Evolutionary conservation across 2,888 invertebrate genomes (phyloP).

Genomic region (Melikaiella ostensackeni): DNA sequence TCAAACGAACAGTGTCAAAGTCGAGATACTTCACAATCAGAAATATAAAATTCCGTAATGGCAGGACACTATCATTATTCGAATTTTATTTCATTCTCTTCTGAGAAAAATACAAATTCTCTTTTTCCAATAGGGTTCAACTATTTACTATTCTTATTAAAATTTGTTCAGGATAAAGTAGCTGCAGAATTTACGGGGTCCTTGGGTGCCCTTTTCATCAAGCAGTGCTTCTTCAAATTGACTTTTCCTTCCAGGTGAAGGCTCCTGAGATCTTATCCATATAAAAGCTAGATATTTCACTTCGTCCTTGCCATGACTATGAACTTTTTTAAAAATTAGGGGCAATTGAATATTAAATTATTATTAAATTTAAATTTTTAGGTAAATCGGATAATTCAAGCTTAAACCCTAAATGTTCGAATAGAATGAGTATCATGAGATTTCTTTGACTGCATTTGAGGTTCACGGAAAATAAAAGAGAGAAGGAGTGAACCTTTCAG

Average conservation of each 20-base stretch:
- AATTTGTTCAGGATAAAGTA: neutral
- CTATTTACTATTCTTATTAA: neutral
- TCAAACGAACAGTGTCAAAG: constrained; percentile 15
- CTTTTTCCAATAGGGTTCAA: neutral
- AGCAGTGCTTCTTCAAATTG: constrained; percentile 14
- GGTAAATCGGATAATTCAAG: neutral
- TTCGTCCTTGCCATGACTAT: neutral
- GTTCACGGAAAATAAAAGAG: too few species aligned
- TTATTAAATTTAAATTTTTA: too few species aligned
- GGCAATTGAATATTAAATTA: neutral
- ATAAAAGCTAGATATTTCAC: neutral
- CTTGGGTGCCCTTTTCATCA: constrained; percentile 2
- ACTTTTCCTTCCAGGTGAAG: constrained; percentile 26
- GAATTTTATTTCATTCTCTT: neutral
- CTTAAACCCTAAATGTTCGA: neutral
- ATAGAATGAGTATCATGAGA: neutral
- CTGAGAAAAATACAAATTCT: neutral
- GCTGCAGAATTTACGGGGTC: neutral
- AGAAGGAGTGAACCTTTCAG: neutral
- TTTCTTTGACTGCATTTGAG: constrained; percentile 2
- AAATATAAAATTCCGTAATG: neutral
- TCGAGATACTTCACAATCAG: neutral
- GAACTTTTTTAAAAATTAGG: neutral
- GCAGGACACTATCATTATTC: neutral
- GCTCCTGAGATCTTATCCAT: neutral